Base-by-base conservation (phyloP, 2,113 vertebrate genomes). In the Tenrec ecaudatus region DNA sequence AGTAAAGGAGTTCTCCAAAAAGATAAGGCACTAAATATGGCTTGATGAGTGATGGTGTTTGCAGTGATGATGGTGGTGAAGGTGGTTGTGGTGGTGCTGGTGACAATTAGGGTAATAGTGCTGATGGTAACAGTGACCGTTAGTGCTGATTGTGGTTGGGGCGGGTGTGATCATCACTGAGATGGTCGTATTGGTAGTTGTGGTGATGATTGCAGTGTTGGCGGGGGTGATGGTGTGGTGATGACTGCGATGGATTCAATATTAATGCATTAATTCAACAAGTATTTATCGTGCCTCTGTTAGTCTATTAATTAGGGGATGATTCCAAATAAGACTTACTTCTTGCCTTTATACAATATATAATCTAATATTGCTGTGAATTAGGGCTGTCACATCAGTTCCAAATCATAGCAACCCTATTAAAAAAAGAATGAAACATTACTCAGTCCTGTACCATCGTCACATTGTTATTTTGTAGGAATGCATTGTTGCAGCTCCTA, bases 301-400 rank as follows among this genome's bases (percentile, higher is more conserved):
- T n/a, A 68, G 27, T 79, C 57, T 82, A 31, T 7, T 17, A 31
- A 43, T 53, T 57, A n/a, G 20, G 16, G 15, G 64, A 77, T 8
- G 69, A 29, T 23, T 57, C 25, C 79, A 11, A 82, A 29, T 4
- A 68, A 60, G 89, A 58, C 11, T 69, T 33, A 29, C n/a, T 40
- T 82, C 89, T 38, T 91, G 23, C 73, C 43, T 68, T 62, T 83
- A 36, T 16, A 78, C 76, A 91, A 22, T 19, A 88, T 57, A 47
- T 0, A 36, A 15, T 76, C 31, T 10, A 53, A 10, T 53, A 10
- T 5, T 53, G 47, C 47, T 53, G 47, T 53, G 47, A 53, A 40
- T n/a, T n/a, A n/a, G 43, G 5, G 43, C 43, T 47, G 43, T 47
- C 43, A 47, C 43, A 47, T 47, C 43, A 47, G 43, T 47, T 47